phyloP scores from a whole-genome alignment of 2,888 invertebrate species.

The Cephus rjabovi region DNA sequence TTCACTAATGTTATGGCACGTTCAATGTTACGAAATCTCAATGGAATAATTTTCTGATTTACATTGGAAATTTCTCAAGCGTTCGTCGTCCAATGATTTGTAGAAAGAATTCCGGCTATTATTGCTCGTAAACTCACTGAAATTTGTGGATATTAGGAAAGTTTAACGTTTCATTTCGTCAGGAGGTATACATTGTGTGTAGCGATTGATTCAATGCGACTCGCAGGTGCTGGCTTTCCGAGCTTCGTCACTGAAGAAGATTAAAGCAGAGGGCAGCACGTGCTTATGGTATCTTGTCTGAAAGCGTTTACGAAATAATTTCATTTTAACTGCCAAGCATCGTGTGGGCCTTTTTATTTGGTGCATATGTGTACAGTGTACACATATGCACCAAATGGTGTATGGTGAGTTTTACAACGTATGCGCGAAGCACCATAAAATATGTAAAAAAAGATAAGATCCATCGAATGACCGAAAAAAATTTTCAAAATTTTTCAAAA shows the following conservation, averaged over 20 bases:
- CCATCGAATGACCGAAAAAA: no score
- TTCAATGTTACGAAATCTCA: not conserved
- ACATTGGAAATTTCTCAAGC: not conserved
- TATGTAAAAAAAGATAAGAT: no score
- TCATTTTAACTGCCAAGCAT: not conserved
- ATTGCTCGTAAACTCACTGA: not conserved
- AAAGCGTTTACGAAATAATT: not conserved
- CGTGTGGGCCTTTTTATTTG: not conserved
- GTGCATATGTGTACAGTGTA: no score
- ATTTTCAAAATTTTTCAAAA: no score
- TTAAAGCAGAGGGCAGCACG: not conserved
- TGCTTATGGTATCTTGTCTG: not conserved
- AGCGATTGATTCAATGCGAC: not conserved
- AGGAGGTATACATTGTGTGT: not conserved
- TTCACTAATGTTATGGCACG: not conserved
- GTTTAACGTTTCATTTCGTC: not conserved
- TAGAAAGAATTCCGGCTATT: not conserved
- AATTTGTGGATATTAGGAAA: not conserved
- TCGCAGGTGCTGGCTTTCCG: not conserved
- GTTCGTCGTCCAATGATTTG: not conserved
- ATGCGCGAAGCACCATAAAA: no score
- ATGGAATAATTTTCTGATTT: not conserved
- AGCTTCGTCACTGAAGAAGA: not conserved
- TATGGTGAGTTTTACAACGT: no score
- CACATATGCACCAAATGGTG: no score